These are phyloP conservation scores for Lysandra bellargus DNA, from an alignment of 2,888 invertebrate genomes.

Conservation along the genomic window DNA sequence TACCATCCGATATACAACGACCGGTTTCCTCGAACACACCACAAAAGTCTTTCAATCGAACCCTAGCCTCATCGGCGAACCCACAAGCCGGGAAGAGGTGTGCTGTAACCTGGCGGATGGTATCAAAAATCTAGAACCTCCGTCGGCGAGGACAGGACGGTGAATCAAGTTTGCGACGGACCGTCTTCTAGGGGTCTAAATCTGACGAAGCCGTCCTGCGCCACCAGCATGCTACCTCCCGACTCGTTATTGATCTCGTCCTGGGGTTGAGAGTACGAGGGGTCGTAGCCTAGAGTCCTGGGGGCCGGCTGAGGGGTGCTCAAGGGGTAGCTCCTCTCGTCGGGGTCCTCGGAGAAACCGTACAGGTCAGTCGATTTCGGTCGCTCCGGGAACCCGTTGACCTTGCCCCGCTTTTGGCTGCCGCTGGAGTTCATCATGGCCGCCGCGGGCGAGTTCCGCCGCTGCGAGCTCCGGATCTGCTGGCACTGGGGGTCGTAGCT, in stretches of 20 bases:
- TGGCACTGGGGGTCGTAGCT: conserved; percentile 70
- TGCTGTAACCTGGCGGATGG: conserved; percentile 35
- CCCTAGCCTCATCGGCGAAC: not conserved
- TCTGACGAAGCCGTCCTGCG: conserved; percentile 93
- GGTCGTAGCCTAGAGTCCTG: conserved; percentile 71
- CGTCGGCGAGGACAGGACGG: conserved; percentile 65
- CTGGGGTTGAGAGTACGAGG: conserved; percentile 79
- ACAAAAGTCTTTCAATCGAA: not conserved
- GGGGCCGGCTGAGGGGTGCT: conserved; percentile 77
- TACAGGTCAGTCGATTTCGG: conserved; percentile 82
- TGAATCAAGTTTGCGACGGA: conserved; percentile 74
- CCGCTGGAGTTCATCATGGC: conserved; percentile 73
- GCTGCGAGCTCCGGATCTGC: conserved; percentile 66
- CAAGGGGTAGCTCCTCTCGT: conserved; percentile 67
- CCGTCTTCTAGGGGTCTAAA: conserved; percentile 86
- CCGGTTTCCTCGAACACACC: conserved; percentile 18
- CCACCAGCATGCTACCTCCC: conserved; percentile 90
- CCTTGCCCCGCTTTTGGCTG: conserved; percentile 76
- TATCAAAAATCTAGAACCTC: conserved; percentile 67
- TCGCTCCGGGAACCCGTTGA: conserved; percentile 81
- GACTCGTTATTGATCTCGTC: conserved; percentile 77
- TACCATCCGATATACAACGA: conserved; percentile 44
- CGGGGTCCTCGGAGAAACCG: conserved; percentile 76
- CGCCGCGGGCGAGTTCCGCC: conserved; percentile 71
- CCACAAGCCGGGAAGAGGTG: conserved; percentile 28